Evolutionary conservation across 2,888 invertebrate genomes (phyloP).

Genomic region (Diachrysia chrysitis): DNA sequence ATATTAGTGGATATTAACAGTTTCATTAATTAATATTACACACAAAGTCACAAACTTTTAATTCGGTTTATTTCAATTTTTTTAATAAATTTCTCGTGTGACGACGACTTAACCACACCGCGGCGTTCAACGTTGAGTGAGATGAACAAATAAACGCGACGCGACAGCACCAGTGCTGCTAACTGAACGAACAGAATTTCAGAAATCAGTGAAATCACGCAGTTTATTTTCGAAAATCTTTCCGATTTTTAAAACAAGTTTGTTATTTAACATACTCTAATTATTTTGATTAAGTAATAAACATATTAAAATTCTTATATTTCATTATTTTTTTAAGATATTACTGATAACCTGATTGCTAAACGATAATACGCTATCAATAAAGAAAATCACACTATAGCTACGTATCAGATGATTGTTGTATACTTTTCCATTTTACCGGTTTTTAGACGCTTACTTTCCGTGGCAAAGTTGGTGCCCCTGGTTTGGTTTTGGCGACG

Average conservation of each 20-base stretch:
- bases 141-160: neutral
- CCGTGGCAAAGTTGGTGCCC: neutral
- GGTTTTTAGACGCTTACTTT: neutral
- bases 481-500: neutral
- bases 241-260: too few species aligned
- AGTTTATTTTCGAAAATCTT: neutral
- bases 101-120: constrained; percentile 44
- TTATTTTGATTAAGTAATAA: too few species aligned
- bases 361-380: neutral
- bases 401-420: too few species aligned
- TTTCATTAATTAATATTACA: constrained; percentile 30
- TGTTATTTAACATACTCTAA: too few species aligned
- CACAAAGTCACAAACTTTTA: constrained; percentile 33
- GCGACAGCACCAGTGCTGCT: constrained; percentile 33
- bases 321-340: too few species aligned
- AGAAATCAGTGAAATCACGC: neutral
- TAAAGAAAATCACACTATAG: neutral
- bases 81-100: constrained; percentile 21
- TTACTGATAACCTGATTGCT: neutral
- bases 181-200: neutral
- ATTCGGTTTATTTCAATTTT: constrained; percentile 22
- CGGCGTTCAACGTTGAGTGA: constrained; percentile 40
- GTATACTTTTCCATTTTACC: neutral
- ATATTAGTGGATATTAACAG: neutral
- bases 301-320: too few species aligned